Conservation (phyloP, 2,113 vertebrate genomes). For the Xiphorhynchus elegans region DNA sequence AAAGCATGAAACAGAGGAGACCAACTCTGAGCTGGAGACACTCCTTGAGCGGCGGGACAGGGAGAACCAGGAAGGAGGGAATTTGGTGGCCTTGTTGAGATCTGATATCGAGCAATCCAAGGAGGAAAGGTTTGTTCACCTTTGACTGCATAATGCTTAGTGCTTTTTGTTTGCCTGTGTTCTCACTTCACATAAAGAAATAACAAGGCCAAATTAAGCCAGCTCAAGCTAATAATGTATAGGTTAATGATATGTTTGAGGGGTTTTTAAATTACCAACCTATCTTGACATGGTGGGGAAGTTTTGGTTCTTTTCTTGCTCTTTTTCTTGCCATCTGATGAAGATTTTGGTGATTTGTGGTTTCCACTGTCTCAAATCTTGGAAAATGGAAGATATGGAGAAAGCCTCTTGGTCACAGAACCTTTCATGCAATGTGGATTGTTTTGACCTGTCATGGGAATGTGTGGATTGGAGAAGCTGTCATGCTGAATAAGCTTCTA, state of each 20-base stretch:
- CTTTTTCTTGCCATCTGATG: background rate
- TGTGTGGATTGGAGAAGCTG: background rate
- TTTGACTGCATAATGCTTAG: background rate
- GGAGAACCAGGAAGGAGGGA: slow-evolving; percentile 85
- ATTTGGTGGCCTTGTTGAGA: slow-evolving; percentile 85
- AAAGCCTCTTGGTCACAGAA: background rate
- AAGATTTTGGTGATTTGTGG: background rate
- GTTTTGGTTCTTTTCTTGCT: background rate
- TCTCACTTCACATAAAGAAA: background rate
- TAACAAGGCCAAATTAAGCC: background rate
- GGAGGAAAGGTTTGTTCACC: slow-evolving; percentile 79
- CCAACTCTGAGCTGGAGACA: slow-evolving; percentile 78
- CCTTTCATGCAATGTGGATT: background rate
- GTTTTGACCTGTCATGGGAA: background rate
- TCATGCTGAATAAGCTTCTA: background rate
- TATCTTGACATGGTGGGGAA: background rate
- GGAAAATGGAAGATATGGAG: background rate
- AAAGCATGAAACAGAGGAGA: slow-evolving; percentile 76
- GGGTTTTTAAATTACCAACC: rapidly evolving
- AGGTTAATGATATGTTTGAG: background rate
- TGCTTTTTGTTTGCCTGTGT: background rate
- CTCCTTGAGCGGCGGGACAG: slow-evolving; percentile 80
- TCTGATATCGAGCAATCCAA: slow-evolving; percentile 80
- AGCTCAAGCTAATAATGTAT: background rate
- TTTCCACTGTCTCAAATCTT: background rate